phyloP scores from a whole-genome alignment of 2,113 vertebrate species.

The Alectura lathami region DNA sequence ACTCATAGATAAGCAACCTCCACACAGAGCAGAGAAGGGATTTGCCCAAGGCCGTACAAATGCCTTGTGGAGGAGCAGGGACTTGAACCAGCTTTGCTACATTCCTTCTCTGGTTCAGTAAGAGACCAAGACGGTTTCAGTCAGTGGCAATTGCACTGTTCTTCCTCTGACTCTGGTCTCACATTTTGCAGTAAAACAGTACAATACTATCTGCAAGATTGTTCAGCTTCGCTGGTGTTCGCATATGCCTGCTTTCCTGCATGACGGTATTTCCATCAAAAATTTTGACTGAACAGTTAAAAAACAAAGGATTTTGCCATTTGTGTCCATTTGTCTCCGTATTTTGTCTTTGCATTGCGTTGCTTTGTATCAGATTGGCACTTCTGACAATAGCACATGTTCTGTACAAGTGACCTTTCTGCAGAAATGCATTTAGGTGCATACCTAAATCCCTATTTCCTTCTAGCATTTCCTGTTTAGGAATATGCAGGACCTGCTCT shows the following conservation, averaged over 20 bases:
- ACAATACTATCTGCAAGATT: background rate
- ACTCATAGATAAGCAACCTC: accelerated
- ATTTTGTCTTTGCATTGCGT: background rate
- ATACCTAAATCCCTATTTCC: background rate
- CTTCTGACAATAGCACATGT: background rate
- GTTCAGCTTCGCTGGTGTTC: background rate
- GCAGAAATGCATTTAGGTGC: background rate
- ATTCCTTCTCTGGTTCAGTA: conserved; percentile 47
- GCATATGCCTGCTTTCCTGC: background rate
- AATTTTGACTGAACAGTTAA: background rate
- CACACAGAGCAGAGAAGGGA: background rate
- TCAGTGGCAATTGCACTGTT: background rate
- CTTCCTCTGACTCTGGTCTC: background rate
- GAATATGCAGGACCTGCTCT: background rate
- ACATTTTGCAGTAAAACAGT: background rate
- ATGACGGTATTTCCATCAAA: background rate
- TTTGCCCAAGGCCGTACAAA: background rate
- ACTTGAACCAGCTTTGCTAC: conserved; percentile 30
- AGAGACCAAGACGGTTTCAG: background rate
- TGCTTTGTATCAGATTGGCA: background rate
- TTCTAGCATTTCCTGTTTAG: background rate
- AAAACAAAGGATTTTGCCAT: background rate
- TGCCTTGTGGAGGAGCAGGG: background rate
- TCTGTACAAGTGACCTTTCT: background rate
- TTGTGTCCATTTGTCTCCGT: background rate